Evolutionary conservation across 1,140 invertebrate species (phyloP).

Genomic region (Drosophila serrata): DNA sequence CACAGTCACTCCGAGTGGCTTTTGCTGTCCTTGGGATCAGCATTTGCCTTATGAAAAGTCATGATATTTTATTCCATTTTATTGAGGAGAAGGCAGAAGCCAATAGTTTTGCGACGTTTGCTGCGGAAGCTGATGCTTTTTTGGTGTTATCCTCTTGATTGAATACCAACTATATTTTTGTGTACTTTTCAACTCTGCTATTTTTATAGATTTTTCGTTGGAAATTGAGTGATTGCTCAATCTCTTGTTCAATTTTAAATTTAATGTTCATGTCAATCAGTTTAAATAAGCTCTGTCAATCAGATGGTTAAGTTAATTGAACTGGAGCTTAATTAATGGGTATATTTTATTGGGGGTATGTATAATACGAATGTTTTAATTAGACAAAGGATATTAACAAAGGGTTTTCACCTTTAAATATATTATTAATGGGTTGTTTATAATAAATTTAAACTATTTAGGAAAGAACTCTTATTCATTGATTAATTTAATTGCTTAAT

Average conservation of each 20-base stretch:
- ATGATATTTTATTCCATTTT: conserved; percentile 55
- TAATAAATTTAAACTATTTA: too few relatives aligned
- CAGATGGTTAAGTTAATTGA: neutral
- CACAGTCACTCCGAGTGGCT: conserved; percentile 25
- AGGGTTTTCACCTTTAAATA: neutral
- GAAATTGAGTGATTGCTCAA: neutral
- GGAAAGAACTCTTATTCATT: too few relatives aligned
- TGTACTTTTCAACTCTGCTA: neutral
- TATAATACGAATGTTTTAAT: neutral
- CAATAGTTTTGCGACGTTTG: neutral
- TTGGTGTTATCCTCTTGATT: conserved; percentile 61
- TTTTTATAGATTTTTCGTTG: neutral
- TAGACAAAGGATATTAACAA: too few relatives aligned
- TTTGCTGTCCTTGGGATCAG: conserved; percentile 30
- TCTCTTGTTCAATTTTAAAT: neutral
- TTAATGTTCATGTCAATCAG: neutral
- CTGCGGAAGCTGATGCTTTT: conserved; percentile 58
- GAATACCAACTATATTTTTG: conserved; percentile 17
- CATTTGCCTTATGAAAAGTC: conserved; percentile 67
- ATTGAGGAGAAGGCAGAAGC: conserved; percentile 1
- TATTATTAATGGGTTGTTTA: too few relatives aligned
- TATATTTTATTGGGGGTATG: neutral
- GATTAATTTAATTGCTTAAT: too few relatives aligned
- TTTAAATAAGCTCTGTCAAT: neutral
- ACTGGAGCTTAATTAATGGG: neutral